A percentile compares a stretch with the other conserved stretches of the same genome.
These are phyloP conservation scores for Gymnothorax javanicus DNA, from an alignment of 2,797 vertebrate genomes.

Conservation along the genomic window DNA sequence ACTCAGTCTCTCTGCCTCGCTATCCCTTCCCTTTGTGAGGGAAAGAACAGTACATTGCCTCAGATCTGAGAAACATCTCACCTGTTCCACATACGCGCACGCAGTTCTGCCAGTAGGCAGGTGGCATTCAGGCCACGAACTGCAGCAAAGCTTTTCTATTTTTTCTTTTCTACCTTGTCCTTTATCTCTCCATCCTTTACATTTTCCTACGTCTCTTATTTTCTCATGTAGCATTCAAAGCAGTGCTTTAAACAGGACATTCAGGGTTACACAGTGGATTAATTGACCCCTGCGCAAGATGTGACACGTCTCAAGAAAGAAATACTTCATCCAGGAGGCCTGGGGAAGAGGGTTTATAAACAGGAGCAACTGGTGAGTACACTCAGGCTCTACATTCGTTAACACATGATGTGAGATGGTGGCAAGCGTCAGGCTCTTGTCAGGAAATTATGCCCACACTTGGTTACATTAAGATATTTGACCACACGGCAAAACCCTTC, in stretches of 20 bases:
- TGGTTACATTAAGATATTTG: neutral
- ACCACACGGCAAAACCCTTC: neutral
- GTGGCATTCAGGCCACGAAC: slow-evolving; percentile 6
- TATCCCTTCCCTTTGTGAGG: neutral
- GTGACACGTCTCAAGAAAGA: neutral
- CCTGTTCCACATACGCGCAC: slow-evolving; percentile 39
- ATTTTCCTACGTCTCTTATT: slow-evolving; percentile 1
- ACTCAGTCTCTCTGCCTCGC: neutral
- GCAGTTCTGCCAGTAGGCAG: slow-evolving; percentile 3
- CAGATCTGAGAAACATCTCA: slow-evolving; percentile 50
- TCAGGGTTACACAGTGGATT: neutral
- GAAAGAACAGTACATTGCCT: slow-evolving; percentile 9
- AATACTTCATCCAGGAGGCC: slow-evolving; percentile 1
- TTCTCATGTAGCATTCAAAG: slow-evolving; percentile 1
- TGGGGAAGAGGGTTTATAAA: neutral
- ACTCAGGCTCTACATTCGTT: neutral
- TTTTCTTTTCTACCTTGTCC: neutral
- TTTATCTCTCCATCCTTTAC: neutral
- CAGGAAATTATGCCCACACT: too few relatives aligned
- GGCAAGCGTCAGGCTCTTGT: neutral
- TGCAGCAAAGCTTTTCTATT: neutral
- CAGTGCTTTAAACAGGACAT: neutral
- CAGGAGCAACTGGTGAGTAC: slow-evolving; percentile 11
- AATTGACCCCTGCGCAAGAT: neutral
- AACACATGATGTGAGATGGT: neutral